Base-by-base conservation (phyloP, 92 coral and sea anemone species). In the Porites cylindrica region DNA sequence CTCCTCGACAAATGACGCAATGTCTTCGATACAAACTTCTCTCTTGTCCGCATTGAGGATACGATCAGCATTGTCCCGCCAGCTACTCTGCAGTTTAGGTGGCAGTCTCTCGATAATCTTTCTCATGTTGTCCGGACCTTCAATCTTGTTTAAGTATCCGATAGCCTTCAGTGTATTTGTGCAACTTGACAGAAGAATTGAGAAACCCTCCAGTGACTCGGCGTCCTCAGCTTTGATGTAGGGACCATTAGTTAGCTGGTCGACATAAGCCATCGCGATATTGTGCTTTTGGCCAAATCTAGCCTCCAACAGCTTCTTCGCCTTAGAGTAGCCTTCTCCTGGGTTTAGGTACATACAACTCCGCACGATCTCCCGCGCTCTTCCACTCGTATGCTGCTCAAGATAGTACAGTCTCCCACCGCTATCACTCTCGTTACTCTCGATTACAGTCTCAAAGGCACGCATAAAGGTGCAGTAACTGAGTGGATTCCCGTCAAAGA, bases 11-110 rank as follows among this genome's bases (percentile, higher is more conserved):
- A 91, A 87, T 8, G 3, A 13, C 2, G 89, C 58, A 63, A 91
- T 83, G 60, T 91, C 94, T 4, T 87, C 84, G n/a, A 91, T 78
- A 43, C 70, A 20, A 32, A 91, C 83, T 14, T 87, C 89, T 51
- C 91, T 52, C 24, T 52, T 72, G n/a, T 88, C 75, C 1, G 16
- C 82, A 17, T 79, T 78, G 24, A 78, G 76, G 52, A 91, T 91
- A 12, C 52, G 32, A 38, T 87, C 94, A 0, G 89, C 91, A n/a
- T 43, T 54, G 29, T 87, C 72, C 21, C 89, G 87, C 89, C 91
- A 87, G 26, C 63, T 91, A 6, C 23, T 82, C 75, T 79, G 89
- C 26, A 83, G 61, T 23, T 70, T 70, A 63, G 75, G 82, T 1
- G 91, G 87, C 10, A 88, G 73, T 58, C 77, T 83, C 21, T 91